Base-by-base conservation (phyloP, 2,797 vertebrate genomes). In the Coccyzus lansbergi region DNA sequence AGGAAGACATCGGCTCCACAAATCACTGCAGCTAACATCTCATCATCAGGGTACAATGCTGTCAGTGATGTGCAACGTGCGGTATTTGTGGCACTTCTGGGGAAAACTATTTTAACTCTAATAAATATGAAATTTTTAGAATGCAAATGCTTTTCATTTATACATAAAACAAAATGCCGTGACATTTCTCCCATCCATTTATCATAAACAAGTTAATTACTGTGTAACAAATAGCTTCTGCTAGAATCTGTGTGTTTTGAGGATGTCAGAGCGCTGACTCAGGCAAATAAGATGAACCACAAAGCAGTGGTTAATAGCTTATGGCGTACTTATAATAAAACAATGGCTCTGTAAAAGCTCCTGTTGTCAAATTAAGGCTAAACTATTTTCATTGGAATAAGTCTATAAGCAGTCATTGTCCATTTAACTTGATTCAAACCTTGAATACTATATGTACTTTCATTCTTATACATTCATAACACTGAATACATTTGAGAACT, bases 131-230 rank as follows among this genome's bases (percentile, higher is more conserved):
- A 96, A 91, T 96, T 97, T 97, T 96, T 89, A 93, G 88, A 97
- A 97, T 96, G 96, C 95, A 97, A 97, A 97, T 95, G 95, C 94
- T 96, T 98, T 98, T 97, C 96, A 97, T 97, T 97, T 96, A 97
- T 95, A 97, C 96, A 95, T 97, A 97, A 97, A 97, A 95, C 97
- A 98, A 97, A 98, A 98, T 97, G 97, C 94, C 97, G 60, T 58
- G 95, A 97, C 97, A 97, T 97, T 98, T 98, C 94, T 94, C 95
- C 96, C 94, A 94, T 93, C 93, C 97, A 98, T 98, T 98, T 97
- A 97, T 98, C 98, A 98, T 97, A 97, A 97, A 97, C 97, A 97
- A 97, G 97, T 98, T 98, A 98, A 98, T 98, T 97, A 98, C 95
- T 90, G 89, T 86, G 97, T 97, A 97, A 97, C 97, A 97, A 97